Evolutionary conservation across 2,113 vertebrate genomes (phyloP).

Genomic region (Antechinus flavipes): DNA sequence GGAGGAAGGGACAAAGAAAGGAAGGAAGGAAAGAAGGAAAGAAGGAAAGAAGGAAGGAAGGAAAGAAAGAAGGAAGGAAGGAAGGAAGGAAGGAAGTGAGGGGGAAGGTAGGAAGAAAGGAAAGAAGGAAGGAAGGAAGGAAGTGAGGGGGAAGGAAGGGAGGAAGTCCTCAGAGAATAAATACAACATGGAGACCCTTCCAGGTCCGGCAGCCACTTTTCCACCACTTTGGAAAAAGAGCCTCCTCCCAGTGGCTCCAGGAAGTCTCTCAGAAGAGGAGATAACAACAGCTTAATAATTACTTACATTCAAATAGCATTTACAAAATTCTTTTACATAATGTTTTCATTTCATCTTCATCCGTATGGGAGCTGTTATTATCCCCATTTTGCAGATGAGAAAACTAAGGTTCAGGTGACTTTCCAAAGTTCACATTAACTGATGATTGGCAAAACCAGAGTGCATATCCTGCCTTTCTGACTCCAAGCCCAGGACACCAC

Average conservation of each 20-base stretch:
- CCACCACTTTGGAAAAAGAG: neutral
- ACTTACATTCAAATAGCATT: neutral
- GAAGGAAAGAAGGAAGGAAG: no score
- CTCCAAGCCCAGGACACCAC: no score
- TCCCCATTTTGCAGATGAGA: neutral
- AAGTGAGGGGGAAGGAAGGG: no score
- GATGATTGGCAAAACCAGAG: neutral
- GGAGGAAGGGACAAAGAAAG: no score
- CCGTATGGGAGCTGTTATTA: neutral
- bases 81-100: no score
- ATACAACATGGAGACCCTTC: neutral
- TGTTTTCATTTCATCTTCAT: neutral
- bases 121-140: no score
- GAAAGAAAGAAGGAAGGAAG: no score
- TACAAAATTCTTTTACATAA: neutral
- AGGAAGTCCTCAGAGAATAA: neutral
- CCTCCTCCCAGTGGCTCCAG: neutral
- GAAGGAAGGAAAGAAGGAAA: neutral
- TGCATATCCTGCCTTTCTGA: neutral
- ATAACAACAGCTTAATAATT: neutral
- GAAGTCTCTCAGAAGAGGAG: neutral
- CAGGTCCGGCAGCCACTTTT: neutral
- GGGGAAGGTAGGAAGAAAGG: no score
- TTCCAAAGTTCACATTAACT: neutral
- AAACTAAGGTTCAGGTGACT: neutral